Percentiles rank a stretch among this genome's conserved stretches.
phyloP scores from a whole-genome alignment of 2,888 invertebrate genomes.

The Sipunculus nudus region DNA sequence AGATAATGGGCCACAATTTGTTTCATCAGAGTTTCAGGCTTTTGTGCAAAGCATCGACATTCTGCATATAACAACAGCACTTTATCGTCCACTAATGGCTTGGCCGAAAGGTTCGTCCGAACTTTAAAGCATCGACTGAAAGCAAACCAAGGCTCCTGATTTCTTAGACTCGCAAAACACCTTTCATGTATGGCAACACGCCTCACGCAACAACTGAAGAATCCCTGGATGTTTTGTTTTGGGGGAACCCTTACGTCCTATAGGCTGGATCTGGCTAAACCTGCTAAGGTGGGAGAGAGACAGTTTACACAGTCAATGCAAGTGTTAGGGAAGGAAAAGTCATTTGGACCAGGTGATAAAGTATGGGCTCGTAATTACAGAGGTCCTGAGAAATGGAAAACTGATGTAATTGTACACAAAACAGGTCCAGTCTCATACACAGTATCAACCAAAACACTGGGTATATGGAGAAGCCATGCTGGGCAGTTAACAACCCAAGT shows the following conservation, averaged over 20 bases:
- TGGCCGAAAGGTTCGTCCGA: not conserved
- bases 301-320: no score
- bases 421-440: no score
- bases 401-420: no score
- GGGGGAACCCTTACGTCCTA: not conserved
- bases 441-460: no score
- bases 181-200: not conserved
- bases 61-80: no score
- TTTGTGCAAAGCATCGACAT: not conserved
- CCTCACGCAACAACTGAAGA: not conserved
- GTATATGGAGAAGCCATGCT: no score
- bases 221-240: not conserved
- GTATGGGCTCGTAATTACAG: no score
- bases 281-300: not conserved
- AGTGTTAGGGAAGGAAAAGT: no score
- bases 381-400: no score
- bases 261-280: not conserved
- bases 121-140: not conserved
- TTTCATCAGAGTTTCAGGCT: not conserved
- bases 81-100: not conserved
- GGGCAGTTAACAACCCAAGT: no score
- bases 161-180: not conserved
- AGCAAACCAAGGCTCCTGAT: not conserved
- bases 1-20: not conserved
- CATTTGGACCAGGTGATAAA: no score